Base-by-base conservation (phyloP, 2,797 vertebrate genomes). In the Podarcis lilfordi region DNA sequence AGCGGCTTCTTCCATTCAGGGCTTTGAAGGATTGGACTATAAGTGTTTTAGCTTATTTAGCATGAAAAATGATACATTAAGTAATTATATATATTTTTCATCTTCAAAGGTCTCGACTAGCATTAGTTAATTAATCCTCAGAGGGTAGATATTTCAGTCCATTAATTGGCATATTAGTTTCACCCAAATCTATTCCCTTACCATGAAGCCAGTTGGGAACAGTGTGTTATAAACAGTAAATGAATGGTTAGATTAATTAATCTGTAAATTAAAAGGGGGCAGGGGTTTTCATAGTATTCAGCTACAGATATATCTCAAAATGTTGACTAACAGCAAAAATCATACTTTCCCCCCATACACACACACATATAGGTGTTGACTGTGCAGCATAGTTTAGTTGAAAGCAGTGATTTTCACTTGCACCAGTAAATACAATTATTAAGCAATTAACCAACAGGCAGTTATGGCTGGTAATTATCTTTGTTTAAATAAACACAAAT, bases 401-500 rank as follows among this genome's bases (percentile, higher is more conserved):
- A 87, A 91, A 94, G 43, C 88, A 82, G 92, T 8, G 89, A 17
- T 43, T 92, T 94, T 92, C 50, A 35, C 85, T 88, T 92, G 25
- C 91, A 3, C 10, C 50, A 87, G 4, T 91, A 93, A 93, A 91
- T 89, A 84, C 1, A 83, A 23, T 77, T 86, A 91, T 87, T 90
- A 92, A 89, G 23, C 59, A 93, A 87, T 92, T 95, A 94, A 93
- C 3, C 11, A 90, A 86, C 0, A 91, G 40, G 0, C 1, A 88
- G 89, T 81, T 89, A 45, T 82, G 29, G 0, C 66, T 91, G 10
- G n/a, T 87, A 90, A 93, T 91, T 92, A 89, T 71, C 82, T 75
- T 35, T 92, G 21, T 89, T 93, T 94, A 94, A 95, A 93, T 61
- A 91, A 90, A 89, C 50, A 92, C 7, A 88, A 82, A 93, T 66